Conservation (phyloP, 2,888 invertebrate genomes). For the Troglohyphantes excavatus region DNA sequence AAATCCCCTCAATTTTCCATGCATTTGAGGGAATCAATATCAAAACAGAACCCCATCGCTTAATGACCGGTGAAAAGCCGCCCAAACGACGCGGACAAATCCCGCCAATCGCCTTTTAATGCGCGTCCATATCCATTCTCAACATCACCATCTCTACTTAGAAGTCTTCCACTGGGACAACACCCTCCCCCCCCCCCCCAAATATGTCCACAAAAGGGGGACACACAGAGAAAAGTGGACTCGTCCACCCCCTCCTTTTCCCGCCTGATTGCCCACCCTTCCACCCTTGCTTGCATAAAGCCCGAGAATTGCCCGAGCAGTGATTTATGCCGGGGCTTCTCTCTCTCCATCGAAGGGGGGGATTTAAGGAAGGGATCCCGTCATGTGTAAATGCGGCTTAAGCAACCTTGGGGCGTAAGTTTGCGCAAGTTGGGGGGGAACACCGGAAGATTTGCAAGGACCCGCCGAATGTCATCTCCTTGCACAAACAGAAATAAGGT, state of each 20-base stretch:
- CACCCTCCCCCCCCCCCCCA: neutral
- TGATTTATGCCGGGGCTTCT: slow-evolving; percentile 43
- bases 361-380: slow-evolving; percentile 25
- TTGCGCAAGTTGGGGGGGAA: neutral
- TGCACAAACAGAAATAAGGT: no score
- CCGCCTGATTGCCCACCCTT: slow-evolving; percentile 30
- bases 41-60: neutral
- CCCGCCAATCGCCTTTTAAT: slow-evolving; percentile 5
- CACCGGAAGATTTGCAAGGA: neutral
- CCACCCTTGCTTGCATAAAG: neutral
- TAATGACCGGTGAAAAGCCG: slow-evolving; percentile 9
- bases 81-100: neutral
- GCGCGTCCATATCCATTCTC: slow-evolving; percentile 5
- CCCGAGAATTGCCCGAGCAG: slow-evolving; percentile 20
- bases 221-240: slow-evolving; percentile 25
- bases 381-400: slow-evolving; percentile 51
- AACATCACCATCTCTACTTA: neutral
- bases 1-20: no score
- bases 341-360: slow-evolving; percentile 12
- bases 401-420: slow-evolving; percentile 21
- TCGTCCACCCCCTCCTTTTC: slow-evolving; percentile 29
- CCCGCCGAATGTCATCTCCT: no score
- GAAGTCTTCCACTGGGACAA: slow-evolving; percentile 6
- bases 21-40: neutral
- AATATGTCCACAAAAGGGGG: slow-evolving; percentile 27